Base-by-base conservation (phyloP, 2,888 invertebrate genomes). In the Cancer borealis region DNA sequence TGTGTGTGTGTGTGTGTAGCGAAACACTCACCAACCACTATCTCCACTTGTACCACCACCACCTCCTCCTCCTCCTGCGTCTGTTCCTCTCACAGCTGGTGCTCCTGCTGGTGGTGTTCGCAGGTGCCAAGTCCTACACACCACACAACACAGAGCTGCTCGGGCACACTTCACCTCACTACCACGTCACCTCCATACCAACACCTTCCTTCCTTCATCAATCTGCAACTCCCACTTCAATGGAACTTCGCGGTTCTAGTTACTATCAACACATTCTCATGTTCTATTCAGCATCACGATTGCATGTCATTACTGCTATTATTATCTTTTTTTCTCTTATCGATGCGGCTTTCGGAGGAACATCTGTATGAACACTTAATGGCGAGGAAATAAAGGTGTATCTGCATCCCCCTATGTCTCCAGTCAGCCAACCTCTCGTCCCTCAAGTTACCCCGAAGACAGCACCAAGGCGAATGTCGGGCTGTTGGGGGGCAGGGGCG, bases 391-490 rank as follows among this genome's bases (percentile, higher is more conserved):
- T 26, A 73, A 73, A 73, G 73, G 12, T 39, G 84, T 84, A 84
- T 84, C 84, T 84, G 39, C 39, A 39, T 84, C 30, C 12, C 26
- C 39, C 84, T 10, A 39, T 17, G 84, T 39, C 30, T 30, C 30
- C 10, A 10, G 8, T 1, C 66, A 17, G n/a, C n/a, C 73, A 73
- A 26, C 26, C 26, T 73, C 4, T 73, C 73, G 73, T 73, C 73
- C 73, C 26, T 26, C 8, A 8, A 73, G 73, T 73, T 73, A 73
- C 73, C 73, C 73, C 26, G 10, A n/a, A 73, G 84, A 39, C 84
- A 6, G 84, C n/a, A 14, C 84, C 39, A 84, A 84, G 84, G 84
- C 84, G 84, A 84, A 84, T 84, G 84, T 39, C 84, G 30, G 14
- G 12, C 84, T 17, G 17, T 12, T 2, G n/a, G 12, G 84, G 84